phyloP scores from a whole-genome alignment of 2,797 vertebrate genomes.

The Crotalus adamanteus region DNA sequence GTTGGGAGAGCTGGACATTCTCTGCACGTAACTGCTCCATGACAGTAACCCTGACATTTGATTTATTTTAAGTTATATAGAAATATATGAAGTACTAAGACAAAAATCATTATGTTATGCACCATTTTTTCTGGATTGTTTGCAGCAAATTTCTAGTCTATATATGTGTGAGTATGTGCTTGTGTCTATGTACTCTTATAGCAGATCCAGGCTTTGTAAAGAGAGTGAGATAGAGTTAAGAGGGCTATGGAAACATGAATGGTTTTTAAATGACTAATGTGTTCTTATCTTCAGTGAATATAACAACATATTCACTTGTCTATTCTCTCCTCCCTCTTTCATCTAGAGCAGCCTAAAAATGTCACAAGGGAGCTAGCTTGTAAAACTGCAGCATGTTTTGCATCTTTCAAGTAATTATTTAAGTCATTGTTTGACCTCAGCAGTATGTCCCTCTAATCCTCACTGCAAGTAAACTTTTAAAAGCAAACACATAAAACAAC shows the following conservation, averaged over 20 bases:
- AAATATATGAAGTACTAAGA: neutral
- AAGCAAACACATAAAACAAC: neutral
- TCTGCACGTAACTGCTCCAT: too few species aligned
- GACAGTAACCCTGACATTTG: neutral
- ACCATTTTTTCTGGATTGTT: neutral
- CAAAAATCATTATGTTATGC: neutral
- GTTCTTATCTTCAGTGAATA: neutral
- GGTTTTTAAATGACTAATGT: neutral
- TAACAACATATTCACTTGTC: neutral
- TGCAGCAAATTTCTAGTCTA: neutral
- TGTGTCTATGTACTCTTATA: neutral
- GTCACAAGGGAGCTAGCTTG: neutral
- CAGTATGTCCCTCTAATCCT: neutral
- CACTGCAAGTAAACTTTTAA: neutral
- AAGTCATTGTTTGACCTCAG: neutral
- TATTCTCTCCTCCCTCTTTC: neutral
- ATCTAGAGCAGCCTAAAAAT: neutral
- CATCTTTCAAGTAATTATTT: neutral
- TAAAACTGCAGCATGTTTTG: neutral
- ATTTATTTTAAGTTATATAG: neutral
- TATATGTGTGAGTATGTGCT: neutral
- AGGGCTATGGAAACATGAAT: neutral
- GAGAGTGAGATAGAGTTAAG: neutral
- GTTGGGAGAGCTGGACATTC: too few species aligned
- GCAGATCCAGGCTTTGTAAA: neutral